Conservation (phyloP, 2,888 invertebrate genomes). For the Mythimna lalbum region DNA sequence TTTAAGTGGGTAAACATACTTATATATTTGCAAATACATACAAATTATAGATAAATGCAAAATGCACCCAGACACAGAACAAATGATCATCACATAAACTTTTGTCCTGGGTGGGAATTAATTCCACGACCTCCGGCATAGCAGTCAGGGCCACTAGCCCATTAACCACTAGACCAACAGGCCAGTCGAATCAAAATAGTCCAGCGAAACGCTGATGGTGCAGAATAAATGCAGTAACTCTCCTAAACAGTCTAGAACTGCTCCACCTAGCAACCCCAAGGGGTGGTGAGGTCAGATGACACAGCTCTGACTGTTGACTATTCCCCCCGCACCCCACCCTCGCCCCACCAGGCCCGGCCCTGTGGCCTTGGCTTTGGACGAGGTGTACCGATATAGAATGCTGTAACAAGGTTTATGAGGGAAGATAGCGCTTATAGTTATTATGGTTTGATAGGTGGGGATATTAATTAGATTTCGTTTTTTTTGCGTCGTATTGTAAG, state of each 20-base stretch:
- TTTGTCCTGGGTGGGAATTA: no score
- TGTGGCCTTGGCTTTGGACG: constrained; percentile 53
- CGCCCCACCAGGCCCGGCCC: constrained; percentile 6
- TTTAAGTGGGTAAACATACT: no score
- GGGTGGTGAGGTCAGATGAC: constrained; percentile 52
- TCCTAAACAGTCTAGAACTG: constrained; percentile 3
- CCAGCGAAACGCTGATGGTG: no score
- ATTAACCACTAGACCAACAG: no score
- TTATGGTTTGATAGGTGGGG: constrained; percentile 5
- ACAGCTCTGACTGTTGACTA: constrained; percentile 46
- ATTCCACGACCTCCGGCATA: no score
- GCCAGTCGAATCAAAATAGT: no score
- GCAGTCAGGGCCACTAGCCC: no score
- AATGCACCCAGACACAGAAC: no score
- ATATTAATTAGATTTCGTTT: constrained; percentile 15
- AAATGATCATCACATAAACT: no score
- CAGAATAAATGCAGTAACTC: no score
- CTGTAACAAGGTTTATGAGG: constrained; percentile 27
- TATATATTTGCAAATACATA: no score
- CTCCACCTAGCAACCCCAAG: constrained; percentile 28
- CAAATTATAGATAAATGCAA: no score
- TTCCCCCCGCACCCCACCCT: not conserved
- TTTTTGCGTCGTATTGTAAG: not conserved
- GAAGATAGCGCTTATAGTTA: constrained; percentile 18
- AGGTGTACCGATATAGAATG: constrained; percentile 14